Evolutionary conservation across 2,888 invertebrate genomes (phyloP).

Genomic region (Zhengitettix transpicula): DNA sequence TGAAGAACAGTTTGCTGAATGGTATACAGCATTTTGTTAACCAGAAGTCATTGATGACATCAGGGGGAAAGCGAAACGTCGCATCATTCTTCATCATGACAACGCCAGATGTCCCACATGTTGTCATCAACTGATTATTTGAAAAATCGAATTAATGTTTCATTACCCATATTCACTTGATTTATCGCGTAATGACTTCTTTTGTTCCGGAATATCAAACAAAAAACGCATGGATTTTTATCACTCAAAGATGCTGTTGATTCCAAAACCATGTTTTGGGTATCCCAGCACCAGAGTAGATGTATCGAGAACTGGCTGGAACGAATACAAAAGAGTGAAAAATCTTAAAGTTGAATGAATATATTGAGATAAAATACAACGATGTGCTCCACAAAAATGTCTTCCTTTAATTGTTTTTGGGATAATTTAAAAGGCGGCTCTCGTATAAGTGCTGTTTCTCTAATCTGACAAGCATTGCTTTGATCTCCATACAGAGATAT

Average conservation of each 20-base stretch:
- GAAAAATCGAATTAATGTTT: background rate
- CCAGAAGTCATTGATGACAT: background rate
- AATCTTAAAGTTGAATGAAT: background rate
- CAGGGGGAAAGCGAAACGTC: background rate
- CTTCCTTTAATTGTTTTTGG: background rate
- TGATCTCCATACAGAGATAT: no score
- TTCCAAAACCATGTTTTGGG: background rate
- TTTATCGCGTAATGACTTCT: background rate
- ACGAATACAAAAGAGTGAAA: background rate
- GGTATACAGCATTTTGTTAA: background rate
- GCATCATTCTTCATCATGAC: background rate
- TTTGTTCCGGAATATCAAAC: background rate
- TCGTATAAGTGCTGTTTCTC: no score
- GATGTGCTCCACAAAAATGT: background rate
- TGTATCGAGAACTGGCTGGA: background rate
- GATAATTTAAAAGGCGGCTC: background rate
- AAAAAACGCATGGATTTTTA: background rate
- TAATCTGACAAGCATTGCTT: no score
- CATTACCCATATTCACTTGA: background rate
- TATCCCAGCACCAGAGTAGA: background rate
- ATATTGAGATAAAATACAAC: background rate
- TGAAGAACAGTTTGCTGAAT: background rate
- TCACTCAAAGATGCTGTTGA: background rate
- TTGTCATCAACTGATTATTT: background rate
- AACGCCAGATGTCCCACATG: background rate